These are phyloP conservation scores for Andrena trimmerana DNA, from an alignment of 2,888 invertebrate species.

Conservation along the genomic window DNA sequence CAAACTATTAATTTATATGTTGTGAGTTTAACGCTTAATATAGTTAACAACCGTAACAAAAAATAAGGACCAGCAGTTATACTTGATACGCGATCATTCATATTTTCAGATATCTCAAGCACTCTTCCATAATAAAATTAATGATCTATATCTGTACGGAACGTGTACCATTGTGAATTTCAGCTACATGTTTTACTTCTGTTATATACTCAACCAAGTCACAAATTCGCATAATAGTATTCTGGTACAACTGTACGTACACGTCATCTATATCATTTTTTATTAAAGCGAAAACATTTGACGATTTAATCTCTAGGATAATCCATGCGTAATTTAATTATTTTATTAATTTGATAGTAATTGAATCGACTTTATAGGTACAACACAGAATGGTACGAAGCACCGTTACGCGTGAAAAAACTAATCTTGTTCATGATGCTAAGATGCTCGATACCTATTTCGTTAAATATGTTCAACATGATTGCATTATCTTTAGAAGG, in stretches of 20 bases:
- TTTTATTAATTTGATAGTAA: not conserved
- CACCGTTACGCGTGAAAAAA: conserved; percentile 12
- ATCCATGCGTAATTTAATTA: no score
- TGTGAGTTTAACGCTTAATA: not conserved
- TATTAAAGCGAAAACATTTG: not conserved
- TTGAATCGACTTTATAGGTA: not conserved
- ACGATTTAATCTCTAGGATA: no score
- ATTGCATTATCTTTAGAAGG: not conserved
- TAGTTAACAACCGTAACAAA: not conserved
- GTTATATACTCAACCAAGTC: not conserved
- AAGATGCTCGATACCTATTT: not conserved
- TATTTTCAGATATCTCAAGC: not conserved
- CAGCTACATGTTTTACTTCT: not conserved
- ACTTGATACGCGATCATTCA: not conserved
- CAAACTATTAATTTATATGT: not conserved
- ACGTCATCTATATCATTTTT: not conserved
- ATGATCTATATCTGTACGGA: not conserved
- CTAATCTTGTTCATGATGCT: conserved; percentile 24
- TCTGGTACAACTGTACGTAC: not conserved
- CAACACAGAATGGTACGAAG: conserved; percentile 13
- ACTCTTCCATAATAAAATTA: not conserved
- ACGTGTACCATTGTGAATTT: fast-evolving
- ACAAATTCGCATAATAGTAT: not conserved
- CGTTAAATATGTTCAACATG: not conserved
- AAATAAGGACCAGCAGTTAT: not conserved